Base-by-base conservation (phyloP, 2,797 vertebrate genomes). In the Microctenopoma stevenorrisi region DNA sequence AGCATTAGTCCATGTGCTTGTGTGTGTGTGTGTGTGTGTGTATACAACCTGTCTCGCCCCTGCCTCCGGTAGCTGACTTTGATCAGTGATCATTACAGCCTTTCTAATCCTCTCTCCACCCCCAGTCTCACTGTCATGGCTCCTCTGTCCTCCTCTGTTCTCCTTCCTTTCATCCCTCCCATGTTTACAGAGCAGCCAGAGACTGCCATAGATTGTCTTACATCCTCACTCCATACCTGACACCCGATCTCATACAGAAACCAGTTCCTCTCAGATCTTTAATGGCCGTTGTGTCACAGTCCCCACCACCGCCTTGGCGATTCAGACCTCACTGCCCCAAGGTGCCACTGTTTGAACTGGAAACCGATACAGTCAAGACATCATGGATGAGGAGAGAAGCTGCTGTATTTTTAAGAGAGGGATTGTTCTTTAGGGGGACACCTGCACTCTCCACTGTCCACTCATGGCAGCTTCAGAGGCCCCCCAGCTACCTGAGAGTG, bases 31-130 rank as follows among this genome's bases (percentile, higher is more conserved):
- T 57, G 53, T 64, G 63, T 86, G 82, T 72, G 79, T 74, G 46
- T 75, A 79, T 81, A 82, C 81, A 81, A 78, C 78, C 84, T 88
- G 89, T 91, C 88, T 91, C 86, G 85, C 88, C 87, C 84, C 83
- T 89, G 90, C 91, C 91, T 90, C 90, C 89, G 90, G 90, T 93
- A 89, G 86, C 85, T 88, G 88, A 90, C 92, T 94, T 94, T 94
- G 91, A 93, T 93, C 92, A 93, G 82, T 90, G 92, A 85, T 93
- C 91, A 93, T 91, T 93, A 90, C 88, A 89, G 90, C 87, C 90
- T 91, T 91, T 92, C 87, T 92, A 92, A 93, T 93, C 92, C 92
- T 84, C 84, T 57, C 89, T 85, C 87, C 91, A 76, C 88, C 88
- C 88, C 88, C 84, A 84, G 90, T 92, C 91, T 93, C 91, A 88